Base-by-base conservation (phyloP, 1,140 invertebrate genomes). In the Pachypeltis micranthus region DNA sequence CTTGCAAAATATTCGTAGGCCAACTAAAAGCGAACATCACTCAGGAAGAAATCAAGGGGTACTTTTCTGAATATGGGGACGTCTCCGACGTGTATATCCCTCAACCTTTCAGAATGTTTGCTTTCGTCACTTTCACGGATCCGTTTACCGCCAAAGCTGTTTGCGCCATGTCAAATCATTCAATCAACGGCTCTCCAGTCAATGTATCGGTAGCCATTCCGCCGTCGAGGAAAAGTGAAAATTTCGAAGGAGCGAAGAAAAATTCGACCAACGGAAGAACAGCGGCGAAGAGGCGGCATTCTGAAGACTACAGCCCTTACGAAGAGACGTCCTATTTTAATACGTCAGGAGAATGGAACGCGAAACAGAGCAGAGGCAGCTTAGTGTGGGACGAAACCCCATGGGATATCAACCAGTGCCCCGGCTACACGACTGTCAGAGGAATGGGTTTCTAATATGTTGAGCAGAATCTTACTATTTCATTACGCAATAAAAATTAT, bases 51-150 rank as follows among this genome's bases (percentile, higher is more conserved):
- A 80, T 95, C 65, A 83, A 86, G 71, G 91, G 94, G 70, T 97
- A 96, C 82, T 98, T 97, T 77, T 83, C 84, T 54, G 91, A 95
- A 77, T 98, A 87, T 77, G 95, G 95, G 63, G 91, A 92, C 79
- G 91, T 95, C 34, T 91, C 90, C 60, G 92, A 95, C 81, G 91
- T 96, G 39, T 96, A 96, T 76, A 94, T 96, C 72, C 93, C 94
- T 61, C 93, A 89, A 78, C 91, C 90, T 68, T 96, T 94, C 47
- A 51, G 93, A 70, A 91, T 91, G 59, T 96, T 96, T 75, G 91
- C 91, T 70, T 96, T 96, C 77, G 91, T 96, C 47, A 95, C 91
- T 51, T 96, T 96, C 78, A 79, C 93, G 68, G 92, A 96, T 77
- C 91, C 91, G 39, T 91, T 95, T 75, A 85, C 94, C 58, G 93